Evolutionary conservation across 2,888 invertebrate species (phyloP).

Genomic region (Prenolepis imparis): DNA sequence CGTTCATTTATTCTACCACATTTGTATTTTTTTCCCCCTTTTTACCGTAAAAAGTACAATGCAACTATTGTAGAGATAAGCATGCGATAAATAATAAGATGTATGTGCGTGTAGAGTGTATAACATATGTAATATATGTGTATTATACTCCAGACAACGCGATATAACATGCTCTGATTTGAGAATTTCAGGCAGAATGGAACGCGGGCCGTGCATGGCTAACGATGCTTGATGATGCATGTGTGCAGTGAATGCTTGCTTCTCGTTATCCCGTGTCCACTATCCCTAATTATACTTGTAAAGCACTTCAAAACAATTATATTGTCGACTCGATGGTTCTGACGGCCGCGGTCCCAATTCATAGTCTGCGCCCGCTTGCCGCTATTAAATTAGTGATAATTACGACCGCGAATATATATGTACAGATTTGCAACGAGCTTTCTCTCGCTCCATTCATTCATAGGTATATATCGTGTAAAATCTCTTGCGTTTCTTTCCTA

Average conservation of each 20-base stretch:
- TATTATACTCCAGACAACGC: neutral
- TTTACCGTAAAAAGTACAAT: neutral
- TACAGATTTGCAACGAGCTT: neutral
- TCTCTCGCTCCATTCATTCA: neutral
- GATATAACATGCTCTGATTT: slow-evolving; percentile 25
- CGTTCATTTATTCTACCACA: neutral
- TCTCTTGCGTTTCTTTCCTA: neutral
- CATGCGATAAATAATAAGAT: slow-evolving; percentile 10
- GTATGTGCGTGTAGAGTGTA: neutral
- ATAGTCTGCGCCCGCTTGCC: neutral
- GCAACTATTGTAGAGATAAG: neutral
- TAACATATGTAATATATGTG: slow-evolving; percentile 9
- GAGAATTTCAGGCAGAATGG: slow-evolving; percentile 56
- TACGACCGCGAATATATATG: slow-evolving; percentile 14
- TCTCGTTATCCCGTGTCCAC: slow-evolving; percentile 63
- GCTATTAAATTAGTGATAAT: slow-evolving; percentile 34
- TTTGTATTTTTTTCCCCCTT: neutral
- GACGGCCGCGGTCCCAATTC: slow-evolving; percentile 52
- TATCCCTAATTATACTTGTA: slow-evolving; percentile 56
- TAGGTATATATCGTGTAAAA: neutral
- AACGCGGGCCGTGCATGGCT: slow-evolving; percentile 51
- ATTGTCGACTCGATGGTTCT: slow-evolving; percentile 60
- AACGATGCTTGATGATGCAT: slow-evolving; percentile 65
- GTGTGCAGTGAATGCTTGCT: slow-evolving; percentile 69
- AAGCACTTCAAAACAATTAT: slow-evolving; percentile 57